A percentile compares a stretch with the other conserved stretches of the same genome.
phyloP scores from a whole-genome alignment of 2,888 invertebrate genomes.

The Flexamia atlantica region DNA sequence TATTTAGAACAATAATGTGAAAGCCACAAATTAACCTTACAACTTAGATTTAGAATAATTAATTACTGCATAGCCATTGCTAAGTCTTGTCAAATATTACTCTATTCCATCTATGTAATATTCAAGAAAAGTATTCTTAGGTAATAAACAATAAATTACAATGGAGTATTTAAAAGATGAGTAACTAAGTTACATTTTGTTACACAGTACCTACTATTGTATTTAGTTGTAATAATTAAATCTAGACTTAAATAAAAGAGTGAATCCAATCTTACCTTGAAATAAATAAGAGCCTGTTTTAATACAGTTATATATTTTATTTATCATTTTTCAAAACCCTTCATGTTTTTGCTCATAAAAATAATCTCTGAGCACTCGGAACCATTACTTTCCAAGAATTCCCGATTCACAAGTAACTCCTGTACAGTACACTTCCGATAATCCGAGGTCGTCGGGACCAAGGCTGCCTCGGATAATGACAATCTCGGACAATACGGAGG shows the following conservation, averaged over 20 bases:
- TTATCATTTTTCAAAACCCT: neutral
- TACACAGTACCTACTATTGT: conserved; percentile 42
- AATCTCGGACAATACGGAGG: too few species aligned
- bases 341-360: too few species aligned
- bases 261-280: conserved; percentile 48
- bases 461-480: too few species aligned
- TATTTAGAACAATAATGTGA: neutral
- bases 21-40: conserved; percentile 13
- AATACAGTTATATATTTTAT: neutral
- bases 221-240: conserved; percentile 44
- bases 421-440: too few species aligned
- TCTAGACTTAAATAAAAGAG: conserved; percentile 34
- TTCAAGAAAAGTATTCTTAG: conserved; percentile 48
- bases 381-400: too few species aligned
- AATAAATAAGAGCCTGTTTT: conserved; percentile 51
- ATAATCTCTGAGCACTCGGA: too few species aligned
- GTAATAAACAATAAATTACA: conserved; percentile 26
- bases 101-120: conserved; percentile 46
- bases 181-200: conserved; percentile 43
- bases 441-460: too few species aligned
- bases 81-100: conserved; percentile 53
- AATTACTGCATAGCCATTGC: conserved; percentile 19
- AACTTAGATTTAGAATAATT: conserved; percentile 22
- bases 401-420: too few species aligned
- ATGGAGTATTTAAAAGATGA: conserved; percentile 37